These are phyloP conservation scores for Drosophila quasianomalipes DNA, from an alignment of 2,888 invertebrate species.

Conservation along the genomic window DNA sequence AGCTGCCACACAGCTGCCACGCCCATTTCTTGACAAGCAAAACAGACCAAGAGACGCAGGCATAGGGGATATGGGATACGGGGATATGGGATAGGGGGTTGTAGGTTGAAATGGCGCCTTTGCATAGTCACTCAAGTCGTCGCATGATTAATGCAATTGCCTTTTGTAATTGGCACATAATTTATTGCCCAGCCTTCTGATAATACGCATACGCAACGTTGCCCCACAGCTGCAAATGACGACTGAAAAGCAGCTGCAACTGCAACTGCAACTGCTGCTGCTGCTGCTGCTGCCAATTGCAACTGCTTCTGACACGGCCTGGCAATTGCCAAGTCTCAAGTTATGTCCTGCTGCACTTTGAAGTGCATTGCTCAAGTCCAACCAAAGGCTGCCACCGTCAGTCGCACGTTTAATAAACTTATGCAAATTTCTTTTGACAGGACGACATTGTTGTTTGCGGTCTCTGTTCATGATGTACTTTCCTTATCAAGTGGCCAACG, in stretches of 20 bases:
- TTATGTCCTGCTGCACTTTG: conserved; percentile 51
- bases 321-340: conserved; percentile 31
- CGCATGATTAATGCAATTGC: conserved; percentile 79
- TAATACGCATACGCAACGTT: conserved; percentile 72
- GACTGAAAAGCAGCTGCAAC: conserved; percentile 53
- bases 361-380: conserved; percentile 29
- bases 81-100: background rate
- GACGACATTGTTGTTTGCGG: conserved; percentile 28
- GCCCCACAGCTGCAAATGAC: conserved; percentile 41
- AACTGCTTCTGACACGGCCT: conserved; percentile 16
- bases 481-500: conserved; percentile 40
- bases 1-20: conserved; percentile 45
- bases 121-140: conserved; percentile 50
- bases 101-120: conserved; percentile 13
- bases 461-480: conserved; percentile 48
- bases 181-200: conserved; percentile 67
- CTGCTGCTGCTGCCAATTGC: conserved; percentile 24
- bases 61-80: background rate
- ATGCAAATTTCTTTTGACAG: conserved; percentile 67
- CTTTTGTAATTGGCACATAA: conserved; percentile 80
- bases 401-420: conserved; percentile 63
- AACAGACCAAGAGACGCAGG: conserved; percentile 48
- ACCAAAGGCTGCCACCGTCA: conserved; percentile 28
- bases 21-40: conserved; percentile 75
- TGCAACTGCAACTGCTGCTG: conserved; percentile 28